Base-by-base conservation (phyloP, 2,113 vertebrate species). In the Salminus brasiliensis region DNA sequence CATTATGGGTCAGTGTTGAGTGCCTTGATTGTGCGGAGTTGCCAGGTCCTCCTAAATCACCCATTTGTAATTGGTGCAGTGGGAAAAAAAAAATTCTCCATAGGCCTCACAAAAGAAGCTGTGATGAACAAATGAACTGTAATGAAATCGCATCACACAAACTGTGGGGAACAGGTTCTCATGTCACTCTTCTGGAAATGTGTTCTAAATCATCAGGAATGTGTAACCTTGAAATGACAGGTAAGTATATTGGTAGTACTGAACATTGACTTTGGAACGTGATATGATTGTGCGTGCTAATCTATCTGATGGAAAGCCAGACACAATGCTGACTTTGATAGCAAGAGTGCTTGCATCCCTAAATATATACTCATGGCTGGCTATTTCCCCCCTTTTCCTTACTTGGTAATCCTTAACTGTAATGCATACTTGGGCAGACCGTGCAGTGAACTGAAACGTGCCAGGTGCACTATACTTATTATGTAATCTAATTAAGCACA, bases 1-100 rank as follows among this genome's bases (percentile, higher is more conserved):
- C 90, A 94, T 93, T 93, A 93, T 90, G 78, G 78, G 78, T 79
- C 78, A 73, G 69, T 79, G 78, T 79, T 79, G 78, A 89, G 79
- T 87, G 78, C 88, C 89, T 88, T 88, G 84, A 89, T 80, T 79
- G 77, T 67, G 47, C 85, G 67, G 57, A 85, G 80, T 75, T 78
- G 83, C 88, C 87, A 86, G 90, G 86, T 89, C 91, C 91, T 87
- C 89, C 81, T 84, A 84, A 84, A 84, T 84, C 83, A 81, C 65
- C 52, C 30, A 57, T 74, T 43, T 70, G 57, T 53, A 29, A 63
- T 65, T 63, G 69, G 59, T 25, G 8, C 65, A 66, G 69, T 49
- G 77, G 55, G 34, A n/a, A n/a, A n/a, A n/a, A n/a, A n/a, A n/a
- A n/a, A n/a, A 18, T 16, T 65, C 52, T 16, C 41, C 34, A 21